Percentiles rank a stretch among this genome's conserved stretches.
Evolutionary conservation across 2,113 vertebrate genomes (phyloP).

Genomic region (Hydrochoerus hydrochaeris): DNA sequence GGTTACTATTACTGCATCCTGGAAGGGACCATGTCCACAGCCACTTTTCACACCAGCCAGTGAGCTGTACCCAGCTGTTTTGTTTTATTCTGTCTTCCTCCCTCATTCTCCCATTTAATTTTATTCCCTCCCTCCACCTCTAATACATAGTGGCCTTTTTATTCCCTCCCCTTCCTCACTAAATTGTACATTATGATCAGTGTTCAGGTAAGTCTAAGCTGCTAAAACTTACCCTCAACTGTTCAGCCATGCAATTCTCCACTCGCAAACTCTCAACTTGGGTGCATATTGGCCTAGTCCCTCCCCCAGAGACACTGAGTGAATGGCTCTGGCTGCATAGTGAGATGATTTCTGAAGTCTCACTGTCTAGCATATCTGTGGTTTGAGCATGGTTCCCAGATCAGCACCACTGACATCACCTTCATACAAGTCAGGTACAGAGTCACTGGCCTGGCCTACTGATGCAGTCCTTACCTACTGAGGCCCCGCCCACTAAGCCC

Average conservation of each 20-base stretch:
- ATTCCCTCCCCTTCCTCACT: not conserved
- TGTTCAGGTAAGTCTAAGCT: not conserved
- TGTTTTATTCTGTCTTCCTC: not conserved
- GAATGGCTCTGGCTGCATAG: not conserved
- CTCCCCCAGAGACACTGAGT: not conserved
- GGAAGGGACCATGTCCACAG: not conserved
- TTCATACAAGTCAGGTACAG: too few species aligned
- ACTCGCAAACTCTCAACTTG: not conserved
- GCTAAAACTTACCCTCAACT: not conserved
- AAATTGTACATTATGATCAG: not conserved
- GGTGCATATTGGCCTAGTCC: too few species aligned
- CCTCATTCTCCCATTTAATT: not conserved
- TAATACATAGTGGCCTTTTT: not conserved
- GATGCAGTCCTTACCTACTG: not conserved
- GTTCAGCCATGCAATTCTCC: not conserved
- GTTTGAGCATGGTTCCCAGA: fast-evolving
- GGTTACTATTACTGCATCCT: fast-evolving
- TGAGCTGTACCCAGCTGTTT: too few species aligned
- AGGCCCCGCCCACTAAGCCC: too few species aligned
- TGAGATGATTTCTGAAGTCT: not conserved
- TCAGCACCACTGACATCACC: fast-evolving
- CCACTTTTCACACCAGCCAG: not conserved
- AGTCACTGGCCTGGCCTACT: not conserved
- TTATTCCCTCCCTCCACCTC: not conserved
- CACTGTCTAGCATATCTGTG: not conserved